A percentile compares a stretch with the other conserved stretches of the same genome.
Conservation (phyloP, 1,140 invertebrate genomes). For the Euwallacea fornicatus region DNA sequence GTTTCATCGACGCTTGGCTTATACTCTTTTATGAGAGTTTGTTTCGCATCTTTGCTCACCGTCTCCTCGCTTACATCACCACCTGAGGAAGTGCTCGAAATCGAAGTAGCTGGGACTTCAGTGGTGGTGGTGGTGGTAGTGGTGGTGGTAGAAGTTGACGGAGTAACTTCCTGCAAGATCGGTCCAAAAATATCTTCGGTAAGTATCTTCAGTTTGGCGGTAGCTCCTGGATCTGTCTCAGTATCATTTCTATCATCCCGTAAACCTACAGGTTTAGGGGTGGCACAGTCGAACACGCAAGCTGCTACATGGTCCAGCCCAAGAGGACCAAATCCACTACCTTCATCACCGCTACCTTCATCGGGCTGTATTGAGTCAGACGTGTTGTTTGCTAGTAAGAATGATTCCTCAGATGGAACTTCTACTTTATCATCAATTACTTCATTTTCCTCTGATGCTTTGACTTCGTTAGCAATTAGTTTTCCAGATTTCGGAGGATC, state of each 20-base stretch:
- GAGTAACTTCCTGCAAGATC: slow-evolving; percentile 23
- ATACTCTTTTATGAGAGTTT: slow-evolving; percentile 25
- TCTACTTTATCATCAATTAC: slow-evolving; percentile 63
- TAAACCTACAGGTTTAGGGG: slow-evolving; percentile 39
- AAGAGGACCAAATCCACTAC: slow-evolving; percentile 36
- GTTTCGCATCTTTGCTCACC: slow-evolving; percentile 23
- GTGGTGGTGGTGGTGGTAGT: slow-evolving; percentile 10
- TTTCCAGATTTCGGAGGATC: slow-evolving; percentile 17
- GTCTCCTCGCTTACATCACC: slow-evolving; percentile 14
- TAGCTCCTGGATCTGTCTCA: slow-evolving; percentile 25
- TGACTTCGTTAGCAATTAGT: slow-evolving; percentile 39
- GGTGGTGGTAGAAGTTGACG: slow-evolving; percentile 6
- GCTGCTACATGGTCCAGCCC: slow-evolving; percentile 31
- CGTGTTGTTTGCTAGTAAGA: slow-evolving; percentile 53
- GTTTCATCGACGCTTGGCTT: slow-evolving; percentile 7
- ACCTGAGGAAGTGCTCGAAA: background rate
- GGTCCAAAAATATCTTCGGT: slow-evolving; percentile 39
- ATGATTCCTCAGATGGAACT: slow-evolving; percentile 51
- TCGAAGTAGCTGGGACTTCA: background rate
- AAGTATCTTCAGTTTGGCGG: slow-evolving; percentile 41
- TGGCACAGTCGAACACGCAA: slow-evolving; percentile 43
- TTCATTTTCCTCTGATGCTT: slow-evolving; percentile 53
- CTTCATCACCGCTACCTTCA: slow-evolving; percentile 46
- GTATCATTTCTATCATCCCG: slow-evolving; percentile 40
- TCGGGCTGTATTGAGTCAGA: slow-evolving; percentile 25